Conservation (phyloP, 2,797 vertebrate genomes). For the Syngnathus acus region DNA sequence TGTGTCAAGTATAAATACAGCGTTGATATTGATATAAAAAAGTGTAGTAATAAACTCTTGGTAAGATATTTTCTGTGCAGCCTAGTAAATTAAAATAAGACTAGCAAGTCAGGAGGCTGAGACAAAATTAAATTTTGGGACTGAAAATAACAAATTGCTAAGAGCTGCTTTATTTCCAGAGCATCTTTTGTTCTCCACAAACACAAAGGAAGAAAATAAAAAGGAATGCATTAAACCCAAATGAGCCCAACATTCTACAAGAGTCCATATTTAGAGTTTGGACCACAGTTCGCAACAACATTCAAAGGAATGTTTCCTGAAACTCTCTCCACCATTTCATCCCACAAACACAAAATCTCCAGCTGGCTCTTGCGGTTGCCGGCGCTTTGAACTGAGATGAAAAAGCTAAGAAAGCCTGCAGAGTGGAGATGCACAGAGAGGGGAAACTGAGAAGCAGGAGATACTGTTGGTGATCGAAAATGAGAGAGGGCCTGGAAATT, state of each 20-base stretch:
- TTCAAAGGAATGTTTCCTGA: slow-evolving; percentile 54
- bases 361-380: slow-evolving; percentile 56
- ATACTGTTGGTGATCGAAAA: slow-evolving; percentile 42
- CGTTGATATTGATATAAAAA: not conserved
- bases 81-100: slow-evolving; percentile 18
- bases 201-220: slow-evolving; percentile 29
- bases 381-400: slow-evolving; percentile 64
- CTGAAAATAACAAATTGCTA: slow-evolving; percentile 19
- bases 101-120: slow-evolving; percentile 12
- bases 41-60: not conserved
- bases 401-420: slow-evolving; percentile 44
- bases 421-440: slow-evolving; percentile 34
- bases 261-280: slow-evolving; percentile 44
- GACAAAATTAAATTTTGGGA: slow-evolving; percentile 15
- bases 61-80: not conserved
- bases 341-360: slow-evolving; percentile 61
- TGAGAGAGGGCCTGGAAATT: slow-evolving; percentile 30
- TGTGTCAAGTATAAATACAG: not conserved
- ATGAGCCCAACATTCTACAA: slow-evolving; percentile 34
- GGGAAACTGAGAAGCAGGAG: slow-evolving; percentile 28
- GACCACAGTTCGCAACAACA: slow-evolving; percentile 43
- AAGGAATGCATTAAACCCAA: slow-evolving; percentile 37
- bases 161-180: slow-evolving; percentile 26
- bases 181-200: slow-evolving; percentile 17
- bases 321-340: slow-evolving; percentile 51